Conservation (phyloP, 2,888 invertebrate genomes). For the Asteroscopus sphinx region DNA sequence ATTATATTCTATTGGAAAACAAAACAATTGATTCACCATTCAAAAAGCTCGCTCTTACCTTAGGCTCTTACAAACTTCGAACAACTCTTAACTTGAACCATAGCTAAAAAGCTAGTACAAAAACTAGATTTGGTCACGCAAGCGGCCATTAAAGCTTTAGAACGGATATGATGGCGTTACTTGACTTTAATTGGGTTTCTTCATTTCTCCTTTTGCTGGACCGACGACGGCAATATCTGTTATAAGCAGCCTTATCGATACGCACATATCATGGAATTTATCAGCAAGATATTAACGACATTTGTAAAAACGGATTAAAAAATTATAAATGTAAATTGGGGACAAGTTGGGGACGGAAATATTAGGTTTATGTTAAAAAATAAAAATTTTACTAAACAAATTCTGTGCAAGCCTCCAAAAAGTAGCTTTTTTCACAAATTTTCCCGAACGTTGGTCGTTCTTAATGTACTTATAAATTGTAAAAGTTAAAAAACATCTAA, state of each 20-base stretch:
- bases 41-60: no score
- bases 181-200: conserved; percentile 80
- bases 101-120: conserved; percentile 57
- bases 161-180: conserved; percentile 80
- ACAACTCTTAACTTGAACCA: conserved; percentile 63
- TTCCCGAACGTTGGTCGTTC: no score
- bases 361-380: no score
- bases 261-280: conserved; percentile 47
- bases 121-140: conserved; percentile 85
- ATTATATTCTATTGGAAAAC: no score
- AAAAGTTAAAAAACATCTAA: no score
- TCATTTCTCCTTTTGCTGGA: conserved; percentile 76
- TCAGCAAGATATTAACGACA: conserved; percentile 33
- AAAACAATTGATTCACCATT: no score
- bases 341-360: no score
- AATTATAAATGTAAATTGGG: conserved; percentile 37
- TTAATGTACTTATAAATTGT: no score
- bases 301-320: conserved; percentile 36
- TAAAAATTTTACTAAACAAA: no score
- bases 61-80: not conserved
- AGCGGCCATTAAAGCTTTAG: conserved; percentile 75
- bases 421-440: no score
- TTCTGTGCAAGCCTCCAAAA: no score
- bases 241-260: conserved; percentile 54
- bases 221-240: conserved; percentile 59